Conservation (phyloP, 2,888 invertebrate species). For the Xestobium rufovillosum region DNA sequence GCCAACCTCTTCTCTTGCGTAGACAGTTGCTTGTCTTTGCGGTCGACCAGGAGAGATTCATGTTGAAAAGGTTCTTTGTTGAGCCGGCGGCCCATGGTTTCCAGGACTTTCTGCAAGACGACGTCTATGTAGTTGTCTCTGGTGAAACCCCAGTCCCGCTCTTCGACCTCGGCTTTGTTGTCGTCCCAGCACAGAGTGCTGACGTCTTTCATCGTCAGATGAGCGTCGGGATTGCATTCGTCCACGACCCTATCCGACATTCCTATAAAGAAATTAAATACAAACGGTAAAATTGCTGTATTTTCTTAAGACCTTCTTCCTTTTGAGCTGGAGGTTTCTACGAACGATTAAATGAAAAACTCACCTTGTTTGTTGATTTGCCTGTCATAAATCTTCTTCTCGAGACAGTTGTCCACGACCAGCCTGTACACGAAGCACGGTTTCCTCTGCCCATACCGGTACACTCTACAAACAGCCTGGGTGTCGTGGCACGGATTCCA, state of each 20-base stretch:
- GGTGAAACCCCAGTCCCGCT: constrained; percentile 63
- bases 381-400: constrained; percentile 96
- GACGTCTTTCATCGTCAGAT: constrained; percentile 80
- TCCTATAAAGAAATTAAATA: constrained; percentile 28
- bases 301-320: background rate
- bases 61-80: constrained; percentile 91
- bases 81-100: constrained; percentile 54
- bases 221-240: constrained; percentile 95
- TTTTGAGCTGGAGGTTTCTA: background rate
- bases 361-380: constrained; percentile 98
- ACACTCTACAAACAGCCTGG: constrained; percentile 94
- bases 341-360: constrained; percentile 39
- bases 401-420: constrained; percentile 94
- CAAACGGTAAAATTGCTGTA: constrained; percentile 6
- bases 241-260: constrained; percentile 98
- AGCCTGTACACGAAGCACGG: constrained; percentile 93
- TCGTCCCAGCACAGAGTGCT: constrained; percentile 87
- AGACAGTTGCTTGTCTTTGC: constrained; percentile 90
- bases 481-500: constrained; percentile 99
- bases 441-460: constrained; percentile 89
- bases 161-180: constrained; percentile 76
- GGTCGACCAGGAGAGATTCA: constrained; percentile 87
- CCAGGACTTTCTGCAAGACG: constrained; percentile 68
- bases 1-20: constrained; percentile 90
- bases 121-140: constrained; percentile 73